Evolutionary conservation across 1,140 invertebrate genomes (phyloP).

Genomic region (Drosophila sp.): DNA sequence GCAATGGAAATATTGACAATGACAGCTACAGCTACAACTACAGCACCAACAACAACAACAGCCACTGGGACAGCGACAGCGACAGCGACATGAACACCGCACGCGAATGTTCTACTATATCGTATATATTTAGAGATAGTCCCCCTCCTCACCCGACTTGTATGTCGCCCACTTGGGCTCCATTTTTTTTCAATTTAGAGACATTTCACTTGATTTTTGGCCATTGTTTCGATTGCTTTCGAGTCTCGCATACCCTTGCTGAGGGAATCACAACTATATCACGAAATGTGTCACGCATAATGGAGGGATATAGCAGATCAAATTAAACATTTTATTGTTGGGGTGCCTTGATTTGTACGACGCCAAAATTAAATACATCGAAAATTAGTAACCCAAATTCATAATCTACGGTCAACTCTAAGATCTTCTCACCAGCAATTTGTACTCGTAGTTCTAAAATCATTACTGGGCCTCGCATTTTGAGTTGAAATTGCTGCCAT

Average conservation of each 20-base stretch:
- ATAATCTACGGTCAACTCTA: no score
- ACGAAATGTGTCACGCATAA: no score
- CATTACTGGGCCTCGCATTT: no score
- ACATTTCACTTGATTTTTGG: slow-evolving; percentile 67
- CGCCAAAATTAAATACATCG: no score
- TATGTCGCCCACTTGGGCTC: slow-evolving; percentile 13
- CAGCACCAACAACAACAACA: slow-evolving; percentile 1
- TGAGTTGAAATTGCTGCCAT: no score
- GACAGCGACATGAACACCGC: slow-evolving; percentile 28
- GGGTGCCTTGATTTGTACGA: no score
- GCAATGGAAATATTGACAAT: slow-evolving; percentile 74
- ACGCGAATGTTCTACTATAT: slow-evolving; percentile 19
- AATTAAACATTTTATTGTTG: no score
- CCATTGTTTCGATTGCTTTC: slow-evolving; percentile 32
- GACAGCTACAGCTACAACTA: slow-evolving; percentile 43
- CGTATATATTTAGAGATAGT: slow-evolving; percentile 19
- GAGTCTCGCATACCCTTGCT: background rate
- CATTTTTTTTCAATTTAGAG: slow-evolving; percentile 64
- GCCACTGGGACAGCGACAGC: slow-evolving; percentile 2
- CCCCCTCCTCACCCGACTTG: background rate
- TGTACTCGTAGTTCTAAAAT: no score
- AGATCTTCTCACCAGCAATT: no score
- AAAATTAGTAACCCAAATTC: no score
- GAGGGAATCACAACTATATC: no score
- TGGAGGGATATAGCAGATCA: no score